Evolutionary conservation across 2,888 invertebrate genomes (phyloP), one percentile per base, ranked within the genome.

Genomic region (Geotrupes spiniger): DNA sequence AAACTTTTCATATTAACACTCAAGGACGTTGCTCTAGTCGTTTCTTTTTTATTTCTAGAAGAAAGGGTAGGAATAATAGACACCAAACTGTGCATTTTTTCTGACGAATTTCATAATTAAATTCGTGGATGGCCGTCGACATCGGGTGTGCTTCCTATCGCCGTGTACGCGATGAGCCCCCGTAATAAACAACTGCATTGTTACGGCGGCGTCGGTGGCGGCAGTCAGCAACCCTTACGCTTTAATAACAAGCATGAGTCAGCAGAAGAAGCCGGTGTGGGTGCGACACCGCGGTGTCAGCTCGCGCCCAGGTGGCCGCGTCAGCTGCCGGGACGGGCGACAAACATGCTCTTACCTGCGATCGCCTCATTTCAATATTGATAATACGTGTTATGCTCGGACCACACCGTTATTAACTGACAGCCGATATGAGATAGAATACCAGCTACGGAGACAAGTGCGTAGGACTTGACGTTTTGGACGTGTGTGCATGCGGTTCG

Each of bases 231-330:
- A 61, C 66, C 62, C 63, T 62, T 63, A 62, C 57, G 57, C 61
- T 60, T 57, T 66, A 69, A 66, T 65, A 66, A 68, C 62, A 54
- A 58, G 58, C 60, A 57, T 68, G 68, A 68, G 53, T 69, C 69
- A 68, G 68, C 68, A 62, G 57, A 64, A 65, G 62, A 54, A 61
- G 58, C 36, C 57, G 59, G 63, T 59, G 68, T 68, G 68, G 67
- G 67, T 66, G 67, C 63, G 65, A 64, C 64, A 63, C 53, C 59
- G 54, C 58, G 56, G 55, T 62, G 62, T 62, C 63, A 58, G 60
- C 57, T 60, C 54, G 65, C 68, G 59, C 67, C 71, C 70, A 71
- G 71, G 71, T 71, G 71, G 71, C 65, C 70, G 61, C 64, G 70
- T 71, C 70, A 71, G 70, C 70, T 71, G 70, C 66, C 63, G 65